phyloP scores from a whole-genome alignment of 2,113 vertebrate genomes.

The Prolemur simus region DNA sequence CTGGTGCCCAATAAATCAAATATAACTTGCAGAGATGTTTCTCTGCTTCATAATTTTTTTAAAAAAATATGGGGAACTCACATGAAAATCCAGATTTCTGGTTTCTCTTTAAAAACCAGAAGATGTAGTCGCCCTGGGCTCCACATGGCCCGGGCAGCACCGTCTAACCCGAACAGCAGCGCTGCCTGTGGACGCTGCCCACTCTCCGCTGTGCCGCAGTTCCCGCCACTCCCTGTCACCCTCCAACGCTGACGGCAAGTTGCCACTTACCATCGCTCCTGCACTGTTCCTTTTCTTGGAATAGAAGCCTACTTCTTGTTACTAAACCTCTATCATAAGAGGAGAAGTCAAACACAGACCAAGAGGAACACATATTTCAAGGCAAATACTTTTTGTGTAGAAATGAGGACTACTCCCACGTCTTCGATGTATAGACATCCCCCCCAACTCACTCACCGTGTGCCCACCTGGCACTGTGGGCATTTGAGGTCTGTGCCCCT shows the following conservation, averaged over 20 bases:
- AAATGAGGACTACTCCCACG: not conserved
- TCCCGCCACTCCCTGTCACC: no score
- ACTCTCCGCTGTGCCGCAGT: not conserved
- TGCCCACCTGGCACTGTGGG: not conserved
- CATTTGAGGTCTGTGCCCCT: not conserved
- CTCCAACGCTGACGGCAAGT: not conserved
- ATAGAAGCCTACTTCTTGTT: not conserved
- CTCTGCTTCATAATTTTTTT: not conserved
- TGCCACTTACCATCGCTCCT: not conserved
- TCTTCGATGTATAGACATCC: not conserved
- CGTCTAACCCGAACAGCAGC: no score
- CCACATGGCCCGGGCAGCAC: not conserved
- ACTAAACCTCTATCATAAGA: not conserved
- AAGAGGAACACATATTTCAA: not conserved
- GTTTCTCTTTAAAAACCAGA: not conserved
- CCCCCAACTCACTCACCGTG: not conserved
- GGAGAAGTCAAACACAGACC: not conserved
- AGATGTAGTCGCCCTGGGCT: no score
- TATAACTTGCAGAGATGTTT: not conserved
- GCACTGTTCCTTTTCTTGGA: not conserved
- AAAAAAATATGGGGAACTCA: not conserved
- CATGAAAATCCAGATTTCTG: not conserved
- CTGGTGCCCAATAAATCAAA: not conserved
- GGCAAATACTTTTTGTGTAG: not conserved
- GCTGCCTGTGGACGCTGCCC: accelerated